Evolutionary conservation across 2,113 vertebrate species (phyloP).

Genomic region (Oreotrochilus melanogaster): DNA sequence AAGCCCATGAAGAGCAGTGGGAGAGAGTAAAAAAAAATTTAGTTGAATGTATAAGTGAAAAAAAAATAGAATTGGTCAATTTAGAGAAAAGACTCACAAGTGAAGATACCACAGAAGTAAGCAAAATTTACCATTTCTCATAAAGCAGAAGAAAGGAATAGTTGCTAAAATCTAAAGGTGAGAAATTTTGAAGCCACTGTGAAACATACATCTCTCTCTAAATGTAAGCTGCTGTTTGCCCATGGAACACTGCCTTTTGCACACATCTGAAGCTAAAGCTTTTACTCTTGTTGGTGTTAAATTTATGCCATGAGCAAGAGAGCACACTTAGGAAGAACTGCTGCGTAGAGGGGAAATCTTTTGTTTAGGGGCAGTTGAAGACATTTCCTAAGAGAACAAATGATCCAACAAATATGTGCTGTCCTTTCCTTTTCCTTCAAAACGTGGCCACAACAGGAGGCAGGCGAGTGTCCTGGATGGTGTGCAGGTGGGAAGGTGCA

Average conservation of each 20-base stretch:
- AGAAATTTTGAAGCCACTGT: not conserved
- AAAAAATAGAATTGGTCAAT: not conserved
- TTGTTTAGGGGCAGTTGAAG: not conserved
- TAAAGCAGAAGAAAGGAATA: not conserved
- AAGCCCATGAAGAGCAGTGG: not conserved
- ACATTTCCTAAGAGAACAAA: not conserved
- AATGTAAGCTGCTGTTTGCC: not conserved
- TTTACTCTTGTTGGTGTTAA: rapidly evolving
- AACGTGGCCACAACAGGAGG: not conserved
- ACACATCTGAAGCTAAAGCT: not conserved
- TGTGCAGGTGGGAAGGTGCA: slow-evolving; percentile 9
- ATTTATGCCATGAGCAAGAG: rapidly evolving
- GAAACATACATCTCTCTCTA: not conserved
- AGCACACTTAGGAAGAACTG: not conserved
- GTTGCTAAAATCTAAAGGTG: not conserved
- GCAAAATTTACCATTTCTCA: not conserved
- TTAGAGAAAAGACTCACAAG: not conserved
- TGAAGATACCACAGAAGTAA: not conserved
- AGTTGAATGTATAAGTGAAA: not conserved
- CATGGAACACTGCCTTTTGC: not conserved
- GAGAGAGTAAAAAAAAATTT: not conserved
- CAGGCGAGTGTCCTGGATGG: not conserved
- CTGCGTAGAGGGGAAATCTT: not conserved
- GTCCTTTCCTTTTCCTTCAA: not conserved
- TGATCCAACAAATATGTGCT: not conserved